Evolutionary conservation across 2,797 vertebrate genomes (phyloP), one percentile per base, ranked within the genome.

Genomic region (Pangasius sanitwongsei): DNA sequence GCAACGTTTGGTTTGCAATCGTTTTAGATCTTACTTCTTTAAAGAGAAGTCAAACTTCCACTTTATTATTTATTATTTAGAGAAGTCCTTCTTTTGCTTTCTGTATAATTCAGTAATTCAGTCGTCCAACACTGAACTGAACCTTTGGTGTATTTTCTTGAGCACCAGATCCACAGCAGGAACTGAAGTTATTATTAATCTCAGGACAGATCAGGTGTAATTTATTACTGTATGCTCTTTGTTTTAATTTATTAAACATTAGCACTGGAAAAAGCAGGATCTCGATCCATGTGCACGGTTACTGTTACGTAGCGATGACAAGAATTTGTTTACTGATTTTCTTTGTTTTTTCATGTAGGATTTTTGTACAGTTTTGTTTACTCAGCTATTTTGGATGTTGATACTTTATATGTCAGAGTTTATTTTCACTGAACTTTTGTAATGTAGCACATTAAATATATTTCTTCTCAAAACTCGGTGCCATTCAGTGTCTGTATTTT

Each of bases 341-440:
- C 63, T 87, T 87, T 89, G 88, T 41, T 89, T 83, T 92, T 37
- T 65, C 3, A 80, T 31, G 85, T 94, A 94, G 93, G 41, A 86
- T 87, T 91, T 80, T 86, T 84, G 80, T 83, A 83, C 59, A 83
- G 87, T 92, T 67, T 92, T 94, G 91, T 95, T 87, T 87, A n/a
- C 90, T 91, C 95, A 94, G 93, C 93, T 93, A n/a, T 65, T 94
- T 95, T 95, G 94, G 95, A 93, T 94, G 94, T 94, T 92, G 31
- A 95, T 92, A 96, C 94, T 97, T 95, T 97, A 95, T 97, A 95
- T 92, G 92, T 93, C 92, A 96, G 93, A 96, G 93, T 92, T 91
- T 96, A 96, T 96, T 97, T 96, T 96, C 91, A 94, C 93, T 87
- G 94, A 94, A 95, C 93, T 95, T 96, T 96, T 96, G 94, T 95